Conservation (phyloP, 2,113 vertebrate genomes). For the Paradisaea rubra region DNA sequence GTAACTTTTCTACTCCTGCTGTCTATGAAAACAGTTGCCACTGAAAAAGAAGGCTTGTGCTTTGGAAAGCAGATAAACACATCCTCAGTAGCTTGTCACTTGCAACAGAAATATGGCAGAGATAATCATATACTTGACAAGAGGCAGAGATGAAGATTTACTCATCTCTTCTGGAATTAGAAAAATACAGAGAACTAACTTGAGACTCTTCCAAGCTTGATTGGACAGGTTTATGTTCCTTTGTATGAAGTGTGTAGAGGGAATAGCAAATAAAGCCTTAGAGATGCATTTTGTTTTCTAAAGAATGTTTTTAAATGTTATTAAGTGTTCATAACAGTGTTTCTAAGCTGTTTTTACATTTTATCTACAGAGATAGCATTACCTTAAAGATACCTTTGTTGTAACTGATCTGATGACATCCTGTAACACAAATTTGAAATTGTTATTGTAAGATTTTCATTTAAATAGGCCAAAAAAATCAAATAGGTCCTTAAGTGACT, state of each 20-base stretch:
- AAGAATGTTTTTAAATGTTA: background rate
- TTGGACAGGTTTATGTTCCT: background rate
- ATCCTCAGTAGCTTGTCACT: background rate
- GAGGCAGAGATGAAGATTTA: background rate
- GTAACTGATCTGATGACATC: background rate
- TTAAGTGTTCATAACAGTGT: background rate
- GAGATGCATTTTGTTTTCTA: background rate
- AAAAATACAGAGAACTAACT: background rate
- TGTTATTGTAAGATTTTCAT: background rate
- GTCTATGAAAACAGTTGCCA: background rate
- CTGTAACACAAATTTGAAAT: background rate
- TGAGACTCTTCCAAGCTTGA: background rate
- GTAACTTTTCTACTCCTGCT: background rate
- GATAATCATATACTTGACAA: background rate
- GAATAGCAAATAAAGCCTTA: background rate
- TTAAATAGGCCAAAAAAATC: background rate
- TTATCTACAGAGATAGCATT: background rate
- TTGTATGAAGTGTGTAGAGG: background rate
- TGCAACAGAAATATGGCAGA: background rate
- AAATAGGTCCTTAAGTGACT: background rate
- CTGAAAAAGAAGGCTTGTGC: background rate
- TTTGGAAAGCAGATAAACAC: background rate
- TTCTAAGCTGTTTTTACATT: background rate
- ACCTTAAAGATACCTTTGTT: background rate
- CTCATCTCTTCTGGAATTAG: background rate